Percentiles rank a stretch among this genome's conserved stretches.
Evolutionary conservation across 1,140 invertebrate species (phyloP).

Genomic region (Micrasema minimum): DNA sequence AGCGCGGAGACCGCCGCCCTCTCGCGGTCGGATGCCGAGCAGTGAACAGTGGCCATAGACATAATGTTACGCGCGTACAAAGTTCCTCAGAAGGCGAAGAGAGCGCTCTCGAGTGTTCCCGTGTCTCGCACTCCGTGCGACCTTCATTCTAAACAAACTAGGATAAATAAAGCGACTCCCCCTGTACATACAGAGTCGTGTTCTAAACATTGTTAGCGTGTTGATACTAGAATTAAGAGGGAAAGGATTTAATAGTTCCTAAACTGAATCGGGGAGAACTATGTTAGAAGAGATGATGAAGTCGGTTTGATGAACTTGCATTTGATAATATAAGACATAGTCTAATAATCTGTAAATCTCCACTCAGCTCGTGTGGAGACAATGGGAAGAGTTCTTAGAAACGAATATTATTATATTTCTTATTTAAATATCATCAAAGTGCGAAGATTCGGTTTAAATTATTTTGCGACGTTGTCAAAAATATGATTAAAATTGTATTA

Average conservation of each 20-base stretch:
- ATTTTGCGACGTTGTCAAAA: conserved; percentile 68
- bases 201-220: conserved; percentile 50
- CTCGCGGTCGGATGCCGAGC: neutral
- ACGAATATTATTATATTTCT: conserved; percentile 49
- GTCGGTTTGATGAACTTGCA: conserved; percentile 51
- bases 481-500: conserved; percentile 68
- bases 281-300: conserved; percentile 44
- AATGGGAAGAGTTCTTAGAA: conserved; percentile 41
- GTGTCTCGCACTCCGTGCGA: conserved; percentile 41
- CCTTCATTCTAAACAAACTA: conserved; percentile 54
- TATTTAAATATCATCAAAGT: conserved; percentile 57
- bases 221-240: conserved; percentile 50
- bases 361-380: conserved; percentile 29
- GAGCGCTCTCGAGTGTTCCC: conserved; percentile 50
- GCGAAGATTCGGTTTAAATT: conserved; percentile 68
- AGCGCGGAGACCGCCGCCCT: neutral
- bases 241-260: conserved; percentile 52
- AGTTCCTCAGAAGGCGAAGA: conserved; percentile 53
- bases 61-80: conserved; percentile 50
- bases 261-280: conserved; percentile 50
- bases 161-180: conserved; percentile 46
- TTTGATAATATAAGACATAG: conserved; percentile 47
- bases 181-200: conserved; percentile 47
- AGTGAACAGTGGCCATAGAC: conserved; percentile 51
- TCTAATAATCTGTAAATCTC: conserved; percentile 47